Evolutionary conservation across 1,140 invertebrate genomes (phyloP).

Genomic region (Aleiodes sp.): DNA sequence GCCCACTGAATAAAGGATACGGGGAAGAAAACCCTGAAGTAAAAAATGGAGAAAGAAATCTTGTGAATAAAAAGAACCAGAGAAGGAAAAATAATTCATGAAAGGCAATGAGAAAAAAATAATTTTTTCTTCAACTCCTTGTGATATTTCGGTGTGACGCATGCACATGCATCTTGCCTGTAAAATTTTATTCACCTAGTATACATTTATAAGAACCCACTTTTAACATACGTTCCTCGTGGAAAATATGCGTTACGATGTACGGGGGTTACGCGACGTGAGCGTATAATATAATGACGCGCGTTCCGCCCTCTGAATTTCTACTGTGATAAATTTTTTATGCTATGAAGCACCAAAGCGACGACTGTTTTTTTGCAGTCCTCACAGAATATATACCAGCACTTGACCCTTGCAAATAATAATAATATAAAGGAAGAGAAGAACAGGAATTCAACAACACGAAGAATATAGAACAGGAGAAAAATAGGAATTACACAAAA

Average conservation of each 20-base stretch:
- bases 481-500: too few relatives aligned
- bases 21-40: too few relatives aligned
- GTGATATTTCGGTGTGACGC: not conserved
- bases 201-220: not conserved
- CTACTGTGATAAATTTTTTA: conserved; percentile 25
- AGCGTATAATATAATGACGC: conserved; percentile 32
- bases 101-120: too few relatives aligned
- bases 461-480: too few relatives aligned
- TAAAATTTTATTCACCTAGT: not conserved
- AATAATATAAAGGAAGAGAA: not conserved
- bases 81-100: too few relatives aligned
- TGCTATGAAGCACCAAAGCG: conserved; percentile 21
- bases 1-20: too few relatives aligned
- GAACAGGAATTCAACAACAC: too few relatives aligned
- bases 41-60: too few relatives aligned
- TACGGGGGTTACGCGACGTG: conserved; percentile 6
- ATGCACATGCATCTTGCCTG: not conserved
- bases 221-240: not conserved
- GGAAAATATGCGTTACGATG: conserved; percentile 12
- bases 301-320: conserved; percentile 29
- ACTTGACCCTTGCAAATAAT: not conserved
- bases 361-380: not conserved
- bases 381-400: not conserved
- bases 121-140: not conserved
- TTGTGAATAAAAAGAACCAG: too few relatives aligned